Evolutionary conservation across 2,113 vertebrate species (phyloP).

Genomic region (Spilogale gracilis): DNA sequence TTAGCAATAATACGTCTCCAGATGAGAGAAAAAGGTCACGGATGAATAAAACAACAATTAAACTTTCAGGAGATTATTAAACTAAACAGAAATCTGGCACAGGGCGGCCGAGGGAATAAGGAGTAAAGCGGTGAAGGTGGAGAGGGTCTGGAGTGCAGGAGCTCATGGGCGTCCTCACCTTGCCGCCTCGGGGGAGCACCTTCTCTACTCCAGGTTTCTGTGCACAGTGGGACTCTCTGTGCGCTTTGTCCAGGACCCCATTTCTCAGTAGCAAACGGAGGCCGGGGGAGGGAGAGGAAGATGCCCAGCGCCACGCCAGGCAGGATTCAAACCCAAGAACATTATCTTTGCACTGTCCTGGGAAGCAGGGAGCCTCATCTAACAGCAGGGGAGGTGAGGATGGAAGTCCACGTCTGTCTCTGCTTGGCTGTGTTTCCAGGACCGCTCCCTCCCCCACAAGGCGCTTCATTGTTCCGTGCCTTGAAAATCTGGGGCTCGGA

Average conservation of each 20-base stretch:
- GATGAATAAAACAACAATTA: conserved; percentile 90
- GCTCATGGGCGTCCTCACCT: rapidly evolving
- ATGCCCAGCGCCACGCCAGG: not conserved
- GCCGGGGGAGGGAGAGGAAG: not conserved
- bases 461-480: not conserved
- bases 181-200: not conserved
- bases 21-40: conserved; percentile 90
- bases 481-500: not conserved
- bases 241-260: not conserved
- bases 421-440: not conserved
- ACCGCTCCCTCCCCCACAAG: rapidly evolving
- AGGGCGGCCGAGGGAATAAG: conserved; percentile 54
- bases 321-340: not conserved
- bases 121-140: conserved; percentile 66
- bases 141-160: not conserved
- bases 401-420: rapidly evolving
- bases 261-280: not conserved
- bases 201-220: not conserved
- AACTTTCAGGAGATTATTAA: conserved; percentile 89
- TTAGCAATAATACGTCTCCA: conserved; percentile 90
- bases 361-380: not conserved
- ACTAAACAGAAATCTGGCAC: conserved; percentile 86
- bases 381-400: not conserved
- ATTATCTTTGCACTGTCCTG: no score
- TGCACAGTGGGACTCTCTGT: not conserved